Evolutionary conservation across 2,113 vertebrate genomes (phyloP).

Genomic region (Orycteropus afer): DNA sequence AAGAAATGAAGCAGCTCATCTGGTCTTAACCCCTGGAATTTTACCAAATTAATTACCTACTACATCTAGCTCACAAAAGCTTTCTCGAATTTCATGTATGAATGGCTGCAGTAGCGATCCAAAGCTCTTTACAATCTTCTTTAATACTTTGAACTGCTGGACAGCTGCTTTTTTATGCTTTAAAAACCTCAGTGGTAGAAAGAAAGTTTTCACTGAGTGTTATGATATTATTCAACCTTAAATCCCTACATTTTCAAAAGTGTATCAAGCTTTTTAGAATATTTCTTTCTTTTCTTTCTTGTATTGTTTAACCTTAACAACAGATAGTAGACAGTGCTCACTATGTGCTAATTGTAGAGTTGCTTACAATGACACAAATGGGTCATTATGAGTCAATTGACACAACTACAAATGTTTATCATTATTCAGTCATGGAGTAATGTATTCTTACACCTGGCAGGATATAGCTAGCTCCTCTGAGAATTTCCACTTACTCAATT

Average conservation of each 20-base stretch:
- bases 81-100: conserved; percentile 68
- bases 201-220: conserved; percentile 25
- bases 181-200: conserved; percentile 45
- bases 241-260: conserved; percentile 32
- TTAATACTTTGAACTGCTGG: conserved; percentile 54
- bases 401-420: neutral
- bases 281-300: neutral
- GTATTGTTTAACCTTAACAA: neutral
- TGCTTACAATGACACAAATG: neutral
- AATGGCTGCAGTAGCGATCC: conserved; percentile 23
- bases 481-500: neutral
- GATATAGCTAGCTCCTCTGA: neutral
- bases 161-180: conserved; percentile 63
- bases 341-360: neutral
- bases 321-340: neutral
- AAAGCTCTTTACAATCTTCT: conserved; percentile 51
- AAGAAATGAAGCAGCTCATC: conserved; percentile 52
- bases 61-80: conserved; percentile 44
- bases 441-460: neutral
- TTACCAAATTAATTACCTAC: conserved; percentile 75
- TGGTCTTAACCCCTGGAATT: conserved; percentile 62
- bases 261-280: neutral
- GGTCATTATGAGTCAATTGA: neutral
- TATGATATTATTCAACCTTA: conserved; percentile 28
- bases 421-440: neutral